phyloP scores from a whole-genome alignment of 2,888 invertebrate species.

The Noctua pronuba region DNA sequence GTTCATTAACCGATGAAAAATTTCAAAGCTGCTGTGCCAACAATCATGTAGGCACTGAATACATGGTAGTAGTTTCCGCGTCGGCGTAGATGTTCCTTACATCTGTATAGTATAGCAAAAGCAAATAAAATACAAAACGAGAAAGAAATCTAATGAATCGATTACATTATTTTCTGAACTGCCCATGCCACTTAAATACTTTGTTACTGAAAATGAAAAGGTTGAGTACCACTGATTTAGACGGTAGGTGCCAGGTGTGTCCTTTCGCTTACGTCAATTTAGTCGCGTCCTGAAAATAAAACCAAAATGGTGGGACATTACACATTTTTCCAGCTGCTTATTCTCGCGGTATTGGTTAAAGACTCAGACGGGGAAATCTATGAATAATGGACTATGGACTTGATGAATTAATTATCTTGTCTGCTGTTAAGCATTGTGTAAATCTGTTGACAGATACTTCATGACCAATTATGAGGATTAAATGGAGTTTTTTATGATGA shows the following conservation, averaged over 20 bases:
- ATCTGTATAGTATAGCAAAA: neutral
- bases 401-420: slow-evolving; percentile 17
- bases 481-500: neutral
- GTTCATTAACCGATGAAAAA: neutral
- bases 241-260: slow-evolving; percentile 36
- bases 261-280: slow-evolving; percentile 32
- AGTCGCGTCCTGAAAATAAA: slow-evolving; percentile 24
- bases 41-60: neutral
- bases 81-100: neutral
- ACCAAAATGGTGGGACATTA: slow-evolving; percentile 6
- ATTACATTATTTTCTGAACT: neutral
- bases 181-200: neutral
- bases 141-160: neutral
- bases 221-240: slow-evolving; percentile 26
- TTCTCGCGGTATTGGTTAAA: slow-evolving; percentile 43
- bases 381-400: slow-evolving; percentile 35
- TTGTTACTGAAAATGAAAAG: slow-evolving; percentile 22
- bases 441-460: slow-evolving; percentile 32
- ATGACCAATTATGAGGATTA: slow-evolving; percentile 8
- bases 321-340: slow-evolving; percentile 42
- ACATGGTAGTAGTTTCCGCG: neutral
- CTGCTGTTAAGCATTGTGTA: slow-evolving; percentile 21
- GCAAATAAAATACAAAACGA: neutral
- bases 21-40: neutral
- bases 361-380: slow-evolving; percentile 16